Evolutionary conservation across 2,888 invertebrate genomes (phyloP), one percentile per base, ranked within the genome.

Genomic region (Harmothoe impar): DNA sequence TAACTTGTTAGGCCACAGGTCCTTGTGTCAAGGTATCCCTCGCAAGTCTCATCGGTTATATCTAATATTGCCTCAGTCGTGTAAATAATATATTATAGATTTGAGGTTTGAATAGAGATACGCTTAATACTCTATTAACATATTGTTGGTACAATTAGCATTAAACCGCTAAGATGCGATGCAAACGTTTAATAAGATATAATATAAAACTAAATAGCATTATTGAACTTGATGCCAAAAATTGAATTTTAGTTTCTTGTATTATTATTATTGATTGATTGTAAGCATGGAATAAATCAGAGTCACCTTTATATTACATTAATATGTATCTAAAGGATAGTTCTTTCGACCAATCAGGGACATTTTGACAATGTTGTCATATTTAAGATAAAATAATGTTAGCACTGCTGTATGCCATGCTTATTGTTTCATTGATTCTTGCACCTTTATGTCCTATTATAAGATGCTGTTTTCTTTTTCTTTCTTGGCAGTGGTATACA

Each of bases 211-310:
- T n/a, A 81, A 33, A 31, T 25, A 77, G 81, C 81, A 81, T 81
- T 81, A 81, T 43, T n/a, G 33, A 81, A 81, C 81, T 81, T 81
- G 81, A 81, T 81, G 81, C 81, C 81, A 81, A 81, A 81, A 81
- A n/a, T n/a, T n/a, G 20, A 62, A 62, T n/a, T 3, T n/a, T 62
- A 62, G 3, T 62, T n/a, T 62, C n/a, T 62, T 62, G 62, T n/a
- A 62, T 62, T 3, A 15, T 62, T 3, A 15, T 7, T 43, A 43
- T 43, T 43, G 43, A 43, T 25, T 31, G 43, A 35, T 81, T 33
- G 43, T 81, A 72, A 29, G 72, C 72, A 29, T 72, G 25, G 17
- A 17, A 72, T 15, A 72, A 29, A n/a, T 23, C 72, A 25, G 31
- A 29, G 72, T 0, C 72, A 3, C 31, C 31, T 72, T 72, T 29